These are phyloP conservation scores for Schizotus pectinicornis DNA, from an alignment of 2,888 invertebrate genomes.

Conservation along the genomic window DNA sequence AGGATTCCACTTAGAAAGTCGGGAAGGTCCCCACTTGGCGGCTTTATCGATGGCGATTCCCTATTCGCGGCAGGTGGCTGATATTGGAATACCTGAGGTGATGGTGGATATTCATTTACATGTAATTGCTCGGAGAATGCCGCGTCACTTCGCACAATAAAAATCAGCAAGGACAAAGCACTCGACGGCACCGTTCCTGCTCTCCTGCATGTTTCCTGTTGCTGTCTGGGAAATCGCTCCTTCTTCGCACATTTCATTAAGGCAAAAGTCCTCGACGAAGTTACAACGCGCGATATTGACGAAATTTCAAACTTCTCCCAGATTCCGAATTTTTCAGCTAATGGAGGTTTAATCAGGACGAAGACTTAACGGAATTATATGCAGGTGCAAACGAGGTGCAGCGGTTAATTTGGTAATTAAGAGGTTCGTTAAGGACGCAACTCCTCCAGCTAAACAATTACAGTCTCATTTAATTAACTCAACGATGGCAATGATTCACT, in stretches of 20 bases:
- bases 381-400: slow-evolving; percentile 23
- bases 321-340: too few species aligned
- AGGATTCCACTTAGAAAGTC: slow-evolving; percentile 10
- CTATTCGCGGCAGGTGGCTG: slow-evolving; percentile 46
- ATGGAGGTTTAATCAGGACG: not conserved
- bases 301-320: not conserved
- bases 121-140: slow-evolving; percentile 48
- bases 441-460: slow-evolving; percentile 47
- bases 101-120: slow-evolving; percentile 52
- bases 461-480: slow-evolving; percentile 42
- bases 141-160: slow-evolving; percentile 38
- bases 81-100: slow-evolving; percentile 52
- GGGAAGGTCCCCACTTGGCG: slow-evolving; percentile 13
- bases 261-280: not conserved
- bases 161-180: slow-evolving; percentile 30
- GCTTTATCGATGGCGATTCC: slow-evolving; percentile 40
- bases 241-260: slow-evolving; percentile 1
- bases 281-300: too few species aligned
- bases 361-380: slow-evolving; percentile 13
- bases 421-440: slow-evolving; percentile 37
- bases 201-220: not conserved
- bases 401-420: slow-evolving; percentile 33
- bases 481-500: slow-evolving; percentile 34
- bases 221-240: not conserved
- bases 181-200: slow-evolving; percentile 6